Percentiles rank a stretch among this genome's conserved stretches.
phyloP scores from a whole-genome alignment of 1,140 invertebrate genomes.

The Drosophila simulans region DNA sequence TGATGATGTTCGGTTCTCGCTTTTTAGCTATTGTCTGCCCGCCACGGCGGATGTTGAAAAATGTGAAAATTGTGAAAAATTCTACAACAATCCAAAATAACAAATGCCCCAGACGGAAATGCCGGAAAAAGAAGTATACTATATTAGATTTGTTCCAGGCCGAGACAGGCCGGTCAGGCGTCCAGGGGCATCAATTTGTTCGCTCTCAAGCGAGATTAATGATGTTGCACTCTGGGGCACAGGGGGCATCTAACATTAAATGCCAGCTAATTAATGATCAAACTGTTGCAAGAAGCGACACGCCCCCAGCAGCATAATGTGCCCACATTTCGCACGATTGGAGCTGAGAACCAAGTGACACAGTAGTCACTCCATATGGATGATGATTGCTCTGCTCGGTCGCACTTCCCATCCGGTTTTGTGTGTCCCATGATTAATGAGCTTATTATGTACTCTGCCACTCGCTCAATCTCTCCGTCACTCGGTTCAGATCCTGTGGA shows the following conservation, averaged over 20 bases:
- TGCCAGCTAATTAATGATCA: constrained; percentile 68
- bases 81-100: constrained; percentile 48
- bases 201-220: constrained; percentile 60
- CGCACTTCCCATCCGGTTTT: constrained; percentile 24
- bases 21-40: constrained; percentile 13
- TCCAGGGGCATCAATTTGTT: constrained; percentile 63
- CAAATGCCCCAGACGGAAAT: constrained; percentile 48
- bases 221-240: constrained; percentile 33
- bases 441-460: constrained; percentile 68
- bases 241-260: constrained; percentile 34
- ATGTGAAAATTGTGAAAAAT: constrained; percentile 69
- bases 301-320: constrained; percentile 12
- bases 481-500: constrained; percentile 5
- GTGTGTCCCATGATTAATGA: constrained; percentile 68
- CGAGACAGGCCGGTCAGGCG: constrained; percentile 10
- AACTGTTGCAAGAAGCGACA: constrained; percentile 22
- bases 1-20: constrained; percentile 23
- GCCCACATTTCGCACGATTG: constrained; percentile 50
- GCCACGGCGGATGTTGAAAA: constrained; percentile 42
- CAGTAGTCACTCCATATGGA: constrained; percentile 31
- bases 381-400: constrained; percentile 31
- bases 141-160: constrained; percentile 63
- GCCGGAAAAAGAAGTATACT: constrained; percentile 49
- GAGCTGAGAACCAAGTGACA: constrained; percentile 30
- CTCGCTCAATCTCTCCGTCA: constrained; percentile 25